A percentile compares a stretch with the other conserved stretches of the same genome.
Conservation (phyloP, 2,888 invertebrate genomes). For the Lumbricus terrestris region DNA sequence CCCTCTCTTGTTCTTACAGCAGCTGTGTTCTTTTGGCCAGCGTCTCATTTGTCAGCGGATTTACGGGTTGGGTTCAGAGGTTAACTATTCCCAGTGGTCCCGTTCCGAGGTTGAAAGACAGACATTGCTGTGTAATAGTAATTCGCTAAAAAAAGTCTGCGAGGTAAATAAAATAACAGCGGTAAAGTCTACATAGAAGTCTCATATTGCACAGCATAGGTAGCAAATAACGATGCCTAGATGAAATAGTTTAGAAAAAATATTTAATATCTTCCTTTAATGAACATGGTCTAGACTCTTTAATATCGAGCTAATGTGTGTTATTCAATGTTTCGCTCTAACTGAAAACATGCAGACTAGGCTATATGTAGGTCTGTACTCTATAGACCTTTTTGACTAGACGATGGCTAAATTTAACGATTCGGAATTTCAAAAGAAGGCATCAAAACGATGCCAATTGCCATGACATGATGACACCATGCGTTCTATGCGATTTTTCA, state of each 20-base stretch:
- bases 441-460: too few relatives aligned
- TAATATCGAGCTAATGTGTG: background rate
- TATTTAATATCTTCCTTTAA: too few relatives aligned
- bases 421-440: too few relatives aligned
- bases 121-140: background rate
- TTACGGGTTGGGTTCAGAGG: background rate
- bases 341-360: background rate
- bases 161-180: too few relatives aligned
- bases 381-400: background rate
- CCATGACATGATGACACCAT: too few relatives aligned
- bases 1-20: background rate
- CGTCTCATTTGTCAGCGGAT: background rate
- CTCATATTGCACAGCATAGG: background rate
- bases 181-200: too few relatives aligned
- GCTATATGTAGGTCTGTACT: background rate
- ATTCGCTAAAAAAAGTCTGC: background rate
- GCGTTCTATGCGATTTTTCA: too few relatives aligned
- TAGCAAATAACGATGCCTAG: background rate
- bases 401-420: background rate
- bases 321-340: background rate
- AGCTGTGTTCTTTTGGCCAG: background rate
- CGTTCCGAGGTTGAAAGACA: background rate
- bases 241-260: background rate
- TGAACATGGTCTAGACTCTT: too few relatives aligned
- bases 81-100: background rate